These are phyloP conservation scores for Andrena bicolor DNA, from an alignment of 2,888 invertebrate genomes.

Conservation along the genomic window DNA sequence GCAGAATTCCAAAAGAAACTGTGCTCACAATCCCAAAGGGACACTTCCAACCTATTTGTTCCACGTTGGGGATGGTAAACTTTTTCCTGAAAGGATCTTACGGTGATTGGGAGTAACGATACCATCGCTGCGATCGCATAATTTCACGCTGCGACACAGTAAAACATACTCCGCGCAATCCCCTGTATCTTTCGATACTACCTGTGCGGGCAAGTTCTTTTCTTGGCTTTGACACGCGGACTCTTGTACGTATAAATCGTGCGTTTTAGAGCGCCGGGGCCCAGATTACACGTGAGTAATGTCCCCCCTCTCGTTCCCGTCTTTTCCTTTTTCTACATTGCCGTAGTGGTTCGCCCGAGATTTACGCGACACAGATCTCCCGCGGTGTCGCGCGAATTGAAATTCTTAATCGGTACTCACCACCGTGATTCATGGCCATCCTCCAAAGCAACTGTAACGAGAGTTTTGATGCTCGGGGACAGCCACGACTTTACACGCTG, in stretches of 20 bases:
- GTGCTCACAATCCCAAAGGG: slow-evolving; percentile 3
- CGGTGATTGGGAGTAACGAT: slow-evolving; percentile 37
- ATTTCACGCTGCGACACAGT: slow-evolving; percentile 58
- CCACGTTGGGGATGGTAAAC: slow-evolving; percentile 27
- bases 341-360: slow-evolving; percentile 43
- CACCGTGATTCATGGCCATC: slow-evolving; percentile 46
- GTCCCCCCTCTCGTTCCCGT: slow-evolving; percentile 6
- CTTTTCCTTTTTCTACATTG: slow-evolving; percentile 45
- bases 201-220: slow-evolving; percentile 56
- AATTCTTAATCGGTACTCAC: slow-evolving; percentile 58
- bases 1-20: not conserved
- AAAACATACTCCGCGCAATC: slow-evolving; percentile 40
- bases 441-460: slow-evolving; percentile 18
- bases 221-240: slow-evolving; percentile 47
- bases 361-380: slow-evolving; percentile 61
- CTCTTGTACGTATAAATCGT: slow-evolving; percentile 51
- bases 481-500: slow-evolving; percentile 7
- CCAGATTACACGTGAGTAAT: slow-evolving; percentile 56
- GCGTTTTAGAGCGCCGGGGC: slow-evolving; percentile 47
- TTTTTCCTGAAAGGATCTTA: slow-evolving; percentile 23
- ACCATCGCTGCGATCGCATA: slow-evolving; percentile 24
- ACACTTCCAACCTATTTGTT: slow-evolving; percentile 38
- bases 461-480: slow-evolving; percentile 17
- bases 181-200: slow-evolving; percentile 35
- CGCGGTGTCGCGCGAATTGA: slow-evolving; percentile 54